Evolutionary conservation across 2,797 vertebrate species (phyloP).

Genomic region (Mormyrus hasselquistii): DNA sequence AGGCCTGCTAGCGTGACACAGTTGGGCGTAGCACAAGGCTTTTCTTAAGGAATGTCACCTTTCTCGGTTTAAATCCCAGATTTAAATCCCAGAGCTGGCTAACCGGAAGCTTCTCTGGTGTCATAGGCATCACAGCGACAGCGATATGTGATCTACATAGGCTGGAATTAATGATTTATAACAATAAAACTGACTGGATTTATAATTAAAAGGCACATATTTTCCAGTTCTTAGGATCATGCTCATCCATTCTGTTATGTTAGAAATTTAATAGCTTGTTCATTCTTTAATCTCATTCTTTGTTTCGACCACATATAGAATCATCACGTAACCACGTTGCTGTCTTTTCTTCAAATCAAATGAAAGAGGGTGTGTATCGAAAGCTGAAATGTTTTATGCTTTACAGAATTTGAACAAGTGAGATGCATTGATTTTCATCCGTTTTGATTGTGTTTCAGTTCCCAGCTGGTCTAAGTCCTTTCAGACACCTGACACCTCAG

Average conservation of each 20-base stretch:
- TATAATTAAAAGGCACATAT: slow-evolving; percentile 6
- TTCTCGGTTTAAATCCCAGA: not conserved
- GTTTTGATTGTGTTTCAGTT: not conserved
- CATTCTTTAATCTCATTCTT: not conserved
- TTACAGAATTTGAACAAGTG: not conserved
- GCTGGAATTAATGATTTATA: not conserved
- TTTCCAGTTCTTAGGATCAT: not conserved
- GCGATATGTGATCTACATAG: not conserved
- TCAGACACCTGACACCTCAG: not conserved
- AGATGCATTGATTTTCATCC: not conserved
- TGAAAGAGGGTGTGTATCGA: not conserved
- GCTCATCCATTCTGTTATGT: not conserved
- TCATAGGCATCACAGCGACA: not conserved
- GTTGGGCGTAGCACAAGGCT: not conserved
- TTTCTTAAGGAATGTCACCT: slow-evolving; percentile 2
- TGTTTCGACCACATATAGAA: not conserved
- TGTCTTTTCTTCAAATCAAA: not conserved
- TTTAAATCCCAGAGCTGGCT: not conserved
- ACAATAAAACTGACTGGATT: not conserved
- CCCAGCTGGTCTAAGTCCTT: not conserved
- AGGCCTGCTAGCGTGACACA: not conserved
- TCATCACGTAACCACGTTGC: not conserved
- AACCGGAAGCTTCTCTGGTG: not conserved
- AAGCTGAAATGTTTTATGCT: not conserved
- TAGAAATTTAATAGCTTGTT: not conserved